Percentiles rank a stretch among this genome's conserved stretches.
Evolutionary conservation across 1,140 invertebrate species (phyloP).

Genomic region (Bombus ignitus): DNA sequence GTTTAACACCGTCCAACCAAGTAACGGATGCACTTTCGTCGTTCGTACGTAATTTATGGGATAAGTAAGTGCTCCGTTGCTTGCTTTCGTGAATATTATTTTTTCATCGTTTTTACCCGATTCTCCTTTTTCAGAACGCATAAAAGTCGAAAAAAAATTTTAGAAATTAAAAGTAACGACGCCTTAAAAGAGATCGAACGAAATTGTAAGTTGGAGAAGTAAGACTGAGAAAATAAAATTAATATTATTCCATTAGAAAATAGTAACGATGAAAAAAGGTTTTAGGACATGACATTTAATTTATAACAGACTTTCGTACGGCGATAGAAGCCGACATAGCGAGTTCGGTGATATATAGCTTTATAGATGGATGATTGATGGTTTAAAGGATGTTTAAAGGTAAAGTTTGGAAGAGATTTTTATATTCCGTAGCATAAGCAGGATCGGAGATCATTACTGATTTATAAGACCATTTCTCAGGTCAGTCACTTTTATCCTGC

Average conservation of each 20-base stretch:
- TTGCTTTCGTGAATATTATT: background rate
- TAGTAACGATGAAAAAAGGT: background rate
- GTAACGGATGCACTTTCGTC: background rate
- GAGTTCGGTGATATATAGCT: background rate
- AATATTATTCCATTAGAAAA: background rate
- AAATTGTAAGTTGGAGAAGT: no score
- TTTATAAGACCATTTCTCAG: background rate
- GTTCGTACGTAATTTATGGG: background rate
- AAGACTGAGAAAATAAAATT: background rate
- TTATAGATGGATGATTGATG: background rate
- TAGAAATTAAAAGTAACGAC: no score
- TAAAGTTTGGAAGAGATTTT: constrained; percentile 2
- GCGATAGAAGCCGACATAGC: background rate
- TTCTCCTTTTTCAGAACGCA: background rate
- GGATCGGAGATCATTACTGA: background rate
- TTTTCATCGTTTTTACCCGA: background rate
- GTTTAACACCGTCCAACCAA: background rate
- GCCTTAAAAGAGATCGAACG: no score
- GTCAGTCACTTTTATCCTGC: background rate
- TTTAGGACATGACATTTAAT: background rate
- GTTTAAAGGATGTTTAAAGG: background rate
- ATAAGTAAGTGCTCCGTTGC: background rate
- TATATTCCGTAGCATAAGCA: background rate
- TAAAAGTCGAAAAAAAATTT: background rate
- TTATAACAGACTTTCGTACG: background rate